phyloP scores from a whole-genome alignment of 2,113 vertebrate species.

The Pongo pygmaeus region DNA sequence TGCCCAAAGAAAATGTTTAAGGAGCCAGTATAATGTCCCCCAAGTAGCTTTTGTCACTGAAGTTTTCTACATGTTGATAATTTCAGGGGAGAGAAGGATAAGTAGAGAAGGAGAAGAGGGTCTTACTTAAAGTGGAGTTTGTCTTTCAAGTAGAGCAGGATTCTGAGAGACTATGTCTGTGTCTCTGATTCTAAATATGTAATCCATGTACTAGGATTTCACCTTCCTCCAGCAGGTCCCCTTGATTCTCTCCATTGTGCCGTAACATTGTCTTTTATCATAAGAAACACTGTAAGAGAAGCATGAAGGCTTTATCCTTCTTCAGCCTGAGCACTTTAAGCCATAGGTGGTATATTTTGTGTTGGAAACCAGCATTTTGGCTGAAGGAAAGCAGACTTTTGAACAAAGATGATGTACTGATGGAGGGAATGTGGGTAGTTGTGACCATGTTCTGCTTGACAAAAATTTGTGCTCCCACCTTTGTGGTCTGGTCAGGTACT shows the following conservation, averaged over 20 bases:
- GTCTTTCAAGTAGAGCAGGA: not conserved
- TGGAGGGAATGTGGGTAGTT: not conserved
- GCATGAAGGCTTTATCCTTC: not conserved
- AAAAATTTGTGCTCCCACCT: not conserved
- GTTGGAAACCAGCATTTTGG: not conserved
- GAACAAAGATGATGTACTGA: not conserved
- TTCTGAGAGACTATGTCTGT: not conserved
- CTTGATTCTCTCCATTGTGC: not conserved
- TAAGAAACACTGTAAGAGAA: not conserved
- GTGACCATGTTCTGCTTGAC: not conserved
- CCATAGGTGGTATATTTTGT: not conserved
- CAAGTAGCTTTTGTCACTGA: not conserved
- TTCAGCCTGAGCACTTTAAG: not conserved
- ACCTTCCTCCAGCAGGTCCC: not conserved
- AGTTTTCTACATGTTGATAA: not conserved
- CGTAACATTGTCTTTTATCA: not conserved
- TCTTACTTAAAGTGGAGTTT: not conserved
- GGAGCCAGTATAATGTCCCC: not conserved
- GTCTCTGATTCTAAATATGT: not conserved
- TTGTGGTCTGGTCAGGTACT: constrained; percentile 12
- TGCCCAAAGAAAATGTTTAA: not conserved
- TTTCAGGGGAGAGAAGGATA: not conserved
- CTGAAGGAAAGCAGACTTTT: not conserved
- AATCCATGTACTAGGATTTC: not conserved
- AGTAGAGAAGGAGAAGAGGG: not conserved